Evolutionary conservation across 2,888 invertebrate genomes (phyloP), one percentile per base, ranked within the genome.

Genomic region (Lepidocyrtoides sp.): DNA sequence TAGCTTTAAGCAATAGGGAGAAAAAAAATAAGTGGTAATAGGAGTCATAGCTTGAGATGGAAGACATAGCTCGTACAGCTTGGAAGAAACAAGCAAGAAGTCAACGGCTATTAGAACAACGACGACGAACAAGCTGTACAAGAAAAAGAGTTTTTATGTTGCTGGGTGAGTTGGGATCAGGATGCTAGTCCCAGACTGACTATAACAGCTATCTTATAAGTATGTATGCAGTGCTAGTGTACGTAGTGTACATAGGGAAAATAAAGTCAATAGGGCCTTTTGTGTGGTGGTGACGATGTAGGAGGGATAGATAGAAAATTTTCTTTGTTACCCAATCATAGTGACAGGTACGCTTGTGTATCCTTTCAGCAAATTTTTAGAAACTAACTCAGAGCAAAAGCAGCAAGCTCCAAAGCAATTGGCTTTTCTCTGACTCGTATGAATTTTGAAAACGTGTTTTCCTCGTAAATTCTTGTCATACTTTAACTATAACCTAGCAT

Each of bases 381-480:
- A 63, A 41, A 72, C 20, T 54, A 14, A 17, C n/a, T n/a, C n/a
- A 66, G 20, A 75, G 32, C 48, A 20, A 17, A 63, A 79, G 54
- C 17, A 29, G 41, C 29, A 51, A 48, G 23, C 44, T 20, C 75
- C 75, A 23, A 44, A 44, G 48, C 66, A 79, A 66, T 79, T 48
- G 79, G 17, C 66, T 66, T 66, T 75, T 48, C 48, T 75, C 48
- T 75, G 69, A 66, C 79, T 86, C 36, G 44, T 41, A 66, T 54
- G 81, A 88, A 88, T 81, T 79, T 81, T 81, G 23, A 29, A 86
- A 86, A 75, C 77, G 44, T 48, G 54, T 60, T 88, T 81, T 36
- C 77, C 32, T 44, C 77, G 7, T 54, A 77, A 77, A 77, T 77
- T 77, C 77, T 51, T 77, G 51, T 17, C 77, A 77, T 51, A 51